Conservation (phyloP, 2,113 vertebrate genomes). For the Cariama cristata region DNA sequence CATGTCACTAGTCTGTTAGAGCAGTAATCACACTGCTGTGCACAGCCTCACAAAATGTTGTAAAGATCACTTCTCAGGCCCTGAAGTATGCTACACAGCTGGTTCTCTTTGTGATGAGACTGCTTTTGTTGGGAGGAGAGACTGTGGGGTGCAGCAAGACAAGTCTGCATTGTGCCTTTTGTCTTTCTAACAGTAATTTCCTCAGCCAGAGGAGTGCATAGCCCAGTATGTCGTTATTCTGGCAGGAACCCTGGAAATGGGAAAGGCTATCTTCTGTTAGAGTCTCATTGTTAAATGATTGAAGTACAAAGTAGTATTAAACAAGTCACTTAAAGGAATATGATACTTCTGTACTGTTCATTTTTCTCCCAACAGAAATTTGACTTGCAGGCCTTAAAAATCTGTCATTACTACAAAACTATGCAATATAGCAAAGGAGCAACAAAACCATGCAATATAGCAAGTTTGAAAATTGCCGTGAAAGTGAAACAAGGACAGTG, state of each 20-base stretch:
- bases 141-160: not conserved
- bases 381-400: not conserved
- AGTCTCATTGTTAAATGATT: not conserved
- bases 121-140: not conserved
- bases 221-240: not conserved
- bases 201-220: not conserved
- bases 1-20: not conserved
- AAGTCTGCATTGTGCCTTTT: not conserved
- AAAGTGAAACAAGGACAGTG: not conserved
- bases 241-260: not conserved
- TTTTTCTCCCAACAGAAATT: not conserved
- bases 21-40: not conserved
- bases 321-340: not conserved
- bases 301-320: not conserved
- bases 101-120: not conserved
- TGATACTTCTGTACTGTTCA: not conserved
- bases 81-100: not conserved
- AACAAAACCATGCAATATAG: not conserved
- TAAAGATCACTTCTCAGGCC: not conserved
- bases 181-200: not conserved
- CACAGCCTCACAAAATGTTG: not conserved
- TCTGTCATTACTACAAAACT: not conserved
- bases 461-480: rapidly evolving
- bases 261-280: not conserved
- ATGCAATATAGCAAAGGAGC: not conserved